A percentile compares a stretch with the other conserved stretches of the same genome.
Conservation (phyloP, 2,888 invertebrate species). For the Andrena bicolor region DNA sequence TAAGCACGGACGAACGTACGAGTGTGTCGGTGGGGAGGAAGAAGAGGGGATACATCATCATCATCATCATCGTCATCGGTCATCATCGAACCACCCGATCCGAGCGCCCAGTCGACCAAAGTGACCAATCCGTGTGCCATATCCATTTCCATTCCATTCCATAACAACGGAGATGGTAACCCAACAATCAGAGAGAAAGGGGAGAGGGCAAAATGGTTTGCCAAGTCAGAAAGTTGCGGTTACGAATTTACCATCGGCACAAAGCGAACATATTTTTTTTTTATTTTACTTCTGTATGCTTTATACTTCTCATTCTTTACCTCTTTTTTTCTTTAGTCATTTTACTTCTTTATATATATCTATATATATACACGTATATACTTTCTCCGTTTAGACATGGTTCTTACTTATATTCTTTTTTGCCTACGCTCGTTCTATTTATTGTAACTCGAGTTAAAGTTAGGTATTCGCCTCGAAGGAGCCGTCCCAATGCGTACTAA, state of each 20-base stretch:
- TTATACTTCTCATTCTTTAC: constrained; percentile 38
- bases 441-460: constrained; percentile 60
- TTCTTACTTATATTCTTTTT: constrained; percentile 16
- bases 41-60: constrained; percentile 69
- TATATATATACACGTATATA: constrained; percentile 16
- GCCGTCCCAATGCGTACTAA: constrained; percentile 53
- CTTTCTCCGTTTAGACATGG: constrained; percentile 31
- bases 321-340: constrained; percentile 47
- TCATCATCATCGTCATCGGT: constrained; percentile 67
- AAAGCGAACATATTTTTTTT: constrained; percentile 81
- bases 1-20: constrained; percentile 76
- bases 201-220: constrained; percentile 89
- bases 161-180: constrained; percentile 86
- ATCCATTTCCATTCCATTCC: constrained; percentile 83
- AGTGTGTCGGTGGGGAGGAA: constrained; percentile 71
- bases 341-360: constrained; percentile 23
- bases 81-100: constrained; percentile 72
- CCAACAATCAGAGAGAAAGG: constrained; percentile 89
- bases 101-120: constrained; percentile 78
- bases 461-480: constrained; percentile 62
- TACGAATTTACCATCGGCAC: constrained; percentile 84
- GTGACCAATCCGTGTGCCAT: constrained; percentile 81
- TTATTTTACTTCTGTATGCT: constrained; percentile 59
- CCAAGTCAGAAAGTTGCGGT: constrained; percentile 87
- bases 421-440: constrained; percentile 50